Conservation (phyloP, 2,888 invertebrate genomes). For the Drosophila infuscata region DNA sequence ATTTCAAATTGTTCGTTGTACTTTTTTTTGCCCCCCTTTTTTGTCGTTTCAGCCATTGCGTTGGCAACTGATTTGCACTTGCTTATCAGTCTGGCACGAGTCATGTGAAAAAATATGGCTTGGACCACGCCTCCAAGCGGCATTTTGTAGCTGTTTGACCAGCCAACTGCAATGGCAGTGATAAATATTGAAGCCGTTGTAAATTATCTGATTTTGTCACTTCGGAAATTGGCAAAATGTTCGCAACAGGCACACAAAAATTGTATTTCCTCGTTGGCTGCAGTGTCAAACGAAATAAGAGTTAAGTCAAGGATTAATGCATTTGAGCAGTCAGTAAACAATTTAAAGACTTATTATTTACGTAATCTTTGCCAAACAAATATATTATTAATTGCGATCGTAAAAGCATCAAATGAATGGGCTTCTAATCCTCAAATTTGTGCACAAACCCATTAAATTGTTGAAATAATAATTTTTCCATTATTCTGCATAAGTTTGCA, state of each 20-base stretch:
- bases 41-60: conserved; percentile 6
- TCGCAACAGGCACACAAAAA: conserved; percentile 38
- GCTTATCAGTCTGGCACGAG: conserved; percentile 66
- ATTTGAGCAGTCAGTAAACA: conserved; percentile 2
- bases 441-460: conserved; percentile 7
- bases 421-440: conserved; percentile 11
- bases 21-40: background rate
- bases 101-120: conserved; percentile 50
- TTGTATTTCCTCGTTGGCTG: conserved; percentile 9
- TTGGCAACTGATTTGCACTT: conserved; percentile 77
- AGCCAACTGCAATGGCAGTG: conserved; percentile 73
- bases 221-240: conserved; percentile 83
- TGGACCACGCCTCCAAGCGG: conserved; percentile 57
- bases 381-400: background rate
- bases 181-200: conserved; percentile 82
- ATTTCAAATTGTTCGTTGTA: conserved; percentile 51
- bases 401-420: background rate
- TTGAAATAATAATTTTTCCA: conserved; percentile 27
- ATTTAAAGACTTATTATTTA: background rate
- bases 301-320: background rate
- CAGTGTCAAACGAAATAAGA: background rate
- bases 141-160: conserved; percentile 55
- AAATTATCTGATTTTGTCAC: conserved; percentile 84
- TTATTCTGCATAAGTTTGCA: conserved; percentile 14
- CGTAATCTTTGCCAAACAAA: background rate